Conservation (phyloP, 2,113 vertebrate species). For the Xiphophorus couchianus region DNA sequence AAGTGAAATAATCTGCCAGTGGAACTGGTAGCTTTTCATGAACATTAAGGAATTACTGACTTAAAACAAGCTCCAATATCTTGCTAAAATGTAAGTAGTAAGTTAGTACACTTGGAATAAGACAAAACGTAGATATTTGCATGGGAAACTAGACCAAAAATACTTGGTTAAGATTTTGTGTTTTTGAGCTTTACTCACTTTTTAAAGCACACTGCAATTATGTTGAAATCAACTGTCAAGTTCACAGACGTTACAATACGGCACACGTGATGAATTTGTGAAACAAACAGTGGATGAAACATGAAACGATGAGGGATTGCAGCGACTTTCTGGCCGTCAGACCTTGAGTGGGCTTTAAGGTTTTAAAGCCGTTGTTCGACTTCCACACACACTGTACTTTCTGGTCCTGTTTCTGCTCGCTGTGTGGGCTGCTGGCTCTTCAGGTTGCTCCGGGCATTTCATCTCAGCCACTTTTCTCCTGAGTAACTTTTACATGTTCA, state of each 20-base stretch:
- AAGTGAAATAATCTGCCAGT: too few relatives aligned
- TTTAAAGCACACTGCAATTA: not conserved
- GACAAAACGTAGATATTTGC: too few relatives aligned
- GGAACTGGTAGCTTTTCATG: too few relatives aligned
- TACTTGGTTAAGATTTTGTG: too few relatives aligned
- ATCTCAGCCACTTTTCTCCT: constrained; percentile 5
- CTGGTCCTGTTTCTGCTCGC: not conserved
- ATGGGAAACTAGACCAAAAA: too few relatives aligned
- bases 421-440: not conserved
- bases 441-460: not conserved
- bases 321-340: not conserved
- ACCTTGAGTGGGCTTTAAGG: not conserved
- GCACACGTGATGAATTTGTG: not conserved
- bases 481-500: constrained; percentile 39
- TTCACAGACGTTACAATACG: not conserved
- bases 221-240: not conserved
- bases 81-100: too few relatives aligned
- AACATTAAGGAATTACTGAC: too few relatives aligned
- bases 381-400: not conserved
- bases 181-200: too few relatives aligned
- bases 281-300: constrained; percentile 32
- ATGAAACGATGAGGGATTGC: not conserved
- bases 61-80: too few relatives aligned
- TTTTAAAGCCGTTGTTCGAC: constrained; percentile 14
- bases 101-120: too few relatives aligned